A percentile compares a stretch with the other conserved stretches of the same genome.
Evolutionary conservation across 1,140 invertebrate species (phyloP).

Genomic region (Atopsyche davidsoni): DNA sequence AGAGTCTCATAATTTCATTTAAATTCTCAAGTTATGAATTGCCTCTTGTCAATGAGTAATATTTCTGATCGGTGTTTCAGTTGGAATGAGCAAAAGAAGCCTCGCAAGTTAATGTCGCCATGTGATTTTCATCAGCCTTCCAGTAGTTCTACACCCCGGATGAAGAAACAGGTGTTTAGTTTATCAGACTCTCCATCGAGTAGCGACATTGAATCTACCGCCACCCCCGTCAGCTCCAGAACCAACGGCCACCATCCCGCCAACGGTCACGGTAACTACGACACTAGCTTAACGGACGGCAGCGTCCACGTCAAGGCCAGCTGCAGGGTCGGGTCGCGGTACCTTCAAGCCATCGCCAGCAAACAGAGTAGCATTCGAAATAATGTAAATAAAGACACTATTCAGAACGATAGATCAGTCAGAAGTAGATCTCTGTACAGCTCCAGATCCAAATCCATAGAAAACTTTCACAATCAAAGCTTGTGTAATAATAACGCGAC

Average conservation of each 20-base stretch:
- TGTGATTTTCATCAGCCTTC: constrained; percentile 20
- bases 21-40: too few species aligned
- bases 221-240: constrained; percentile 3
- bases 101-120: constrained; percentile 17
- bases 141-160: constrained; percentile 12
- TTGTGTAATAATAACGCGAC: not conserved
- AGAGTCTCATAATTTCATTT: too few species aligned
- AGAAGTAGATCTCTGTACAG: constrained; percentile 36
- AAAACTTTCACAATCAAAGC: constrained; percentile 38
- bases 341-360: constrained; percentile 42
- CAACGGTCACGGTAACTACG: not conserved
- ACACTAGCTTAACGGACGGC: constrained; percentile 4
- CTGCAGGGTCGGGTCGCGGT: constrained; percentile 44
- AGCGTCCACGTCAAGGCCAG: constrained; percentile 32
- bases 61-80: constrained; percentile 12
- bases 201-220: constrained; percentile 19
- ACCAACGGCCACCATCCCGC: constrained; percentile 35
- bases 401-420: constrained; percentile 35
- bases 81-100: constrained; percentile 28
- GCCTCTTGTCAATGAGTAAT: too few species aligned
- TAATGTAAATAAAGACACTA: constrained; percentile 40
- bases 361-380: constrained; percentile 33
- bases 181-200: constrained; percentile 15
- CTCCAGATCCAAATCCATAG: constrained; percentile 42
- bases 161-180: constrained; percentile 14